Evolutionary conservation across 1,140 invertebrate species (phyloP).

Genomic region (Neodiprion fabricii): DNA sequence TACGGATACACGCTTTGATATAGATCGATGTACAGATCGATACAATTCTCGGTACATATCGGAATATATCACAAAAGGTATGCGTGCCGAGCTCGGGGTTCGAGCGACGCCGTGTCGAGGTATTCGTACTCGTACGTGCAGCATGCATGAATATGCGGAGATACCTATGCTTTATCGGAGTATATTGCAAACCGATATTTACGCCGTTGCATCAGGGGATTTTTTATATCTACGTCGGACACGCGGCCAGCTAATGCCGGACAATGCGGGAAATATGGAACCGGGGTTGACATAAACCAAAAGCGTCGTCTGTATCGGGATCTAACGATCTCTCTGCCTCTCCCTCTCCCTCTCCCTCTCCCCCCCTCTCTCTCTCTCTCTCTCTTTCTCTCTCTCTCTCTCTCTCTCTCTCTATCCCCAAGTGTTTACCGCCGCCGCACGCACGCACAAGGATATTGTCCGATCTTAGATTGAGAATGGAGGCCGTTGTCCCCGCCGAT

Average conservation of each 20-base stretch:
- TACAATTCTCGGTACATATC: not conserved
- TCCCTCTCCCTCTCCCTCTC: too few species aligned
- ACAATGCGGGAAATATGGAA: not conserved
- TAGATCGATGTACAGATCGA: slow-evolving; percentile 7
- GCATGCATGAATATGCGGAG: not conserved
- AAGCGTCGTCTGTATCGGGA: not conserved
- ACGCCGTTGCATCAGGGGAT: not conserved
- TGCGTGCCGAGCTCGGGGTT: not conserved
- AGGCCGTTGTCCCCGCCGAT: slow-evolving; percentile 1
- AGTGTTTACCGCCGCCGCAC: not conserved
- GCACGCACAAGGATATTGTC: slow-evolving; percentile 6
- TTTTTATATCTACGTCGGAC: not conserved
- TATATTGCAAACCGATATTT: not conserved
- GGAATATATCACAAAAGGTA: not conserved
- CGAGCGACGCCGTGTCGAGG: not conserved
- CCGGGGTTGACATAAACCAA: not conserved
- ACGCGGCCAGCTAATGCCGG: not conserved
- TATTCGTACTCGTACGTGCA: not conserved
- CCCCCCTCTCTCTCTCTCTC: too few species aligned
- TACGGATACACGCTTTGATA: not conserved
- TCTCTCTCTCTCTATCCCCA: not conserved
- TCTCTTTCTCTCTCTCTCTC: too few species aligned
- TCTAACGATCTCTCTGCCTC: not conserved
- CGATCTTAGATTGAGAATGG: not conserved
- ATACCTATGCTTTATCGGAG: not conserved